Base-by-base conservation (phyloP, 2,888 invertebrate genomes). In the Drosophila neoperkinsi region DNA sequence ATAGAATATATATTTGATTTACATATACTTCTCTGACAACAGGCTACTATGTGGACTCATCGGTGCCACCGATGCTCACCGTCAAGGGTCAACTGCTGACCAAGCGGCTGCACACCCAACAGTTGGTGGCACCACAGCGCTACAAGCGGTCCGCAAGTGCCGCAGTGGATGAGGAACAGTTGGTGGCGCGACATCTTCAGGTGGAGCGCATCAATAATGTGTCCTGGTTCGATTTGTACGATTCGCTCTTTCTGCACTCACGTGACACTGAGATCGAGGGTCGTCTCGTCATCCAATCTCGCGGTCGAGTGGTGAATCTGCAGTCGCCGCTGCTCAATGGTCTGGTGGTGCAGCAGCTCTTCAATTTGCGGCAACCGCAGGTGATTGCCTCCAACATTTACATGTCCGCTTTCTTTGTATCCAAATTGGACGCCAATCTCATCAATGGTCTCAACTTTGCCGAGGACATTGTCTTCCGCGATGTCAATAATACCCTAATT, bases 371-470 rank as follows among this genome's bases (percentile, higher is more conserved):
- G 10, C 69, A 84, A 18, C 83, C 83, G 1, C 93, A 93, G 76
- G 73, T 84, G 25, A 64, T 93, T 16, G 59, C 78, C 16, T 91
- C 93, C 1, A 77, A 91, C 34, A 79, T 93, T 16, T 65, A 76
- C 5, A 86, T 93, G 78, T 86, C 91, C 4, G 81, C 88, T 6
- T 87, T 92, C 68, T 87, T 81, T 52, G 83, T 76, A 2, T 65
- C 77, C 13, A 77, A 88, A 31, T 43, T 93, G 56, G 79, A 84
- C 7, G 90, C 87, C 1, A 74, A 75, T 9, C 67, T 57, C 0
- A 71, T 93, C 1, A 93, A 93, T 74, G 91, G 86, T 1, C 69
- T 93, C 6, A 76, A 91, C 67, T 91, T 93, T 78, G 88, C 77
- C 34, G 66, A 89, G 4, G 92, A 93, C 34, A 78, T 93, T n/a